Evolutionary conservation across 2,888 invertebrate genomes (phyloP).

Genomic region (Amiota communis): DNA sequence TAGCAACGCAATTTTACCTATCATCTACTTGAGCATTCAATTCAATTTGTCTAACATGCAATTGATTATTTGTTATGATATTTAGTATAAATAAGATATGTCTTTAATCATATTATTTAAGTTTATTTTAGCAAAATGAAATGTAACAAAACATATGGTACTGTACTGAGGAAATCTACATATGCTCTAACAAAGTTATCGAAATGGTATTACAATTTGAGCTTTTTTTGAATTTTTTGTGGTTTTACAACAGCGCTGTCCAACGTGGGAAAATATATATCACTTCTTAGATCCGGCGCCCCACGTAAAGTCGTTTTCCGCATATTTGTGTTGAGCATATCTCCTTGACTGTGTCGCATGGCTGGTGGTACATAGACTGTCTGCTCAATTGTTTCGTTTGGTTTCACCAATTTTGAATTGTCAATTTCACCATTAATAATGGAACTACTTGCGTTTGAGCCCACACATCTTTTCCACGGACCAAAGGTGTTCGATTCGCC

Average conservation of each 20-base stretch:
- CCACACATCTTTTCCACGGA: constrained; percentile 46
- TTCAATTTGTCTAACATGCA: too few relatives aligned
- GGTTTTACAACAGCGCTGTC: not conserved
- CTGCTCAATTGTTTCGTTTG: not conserved
- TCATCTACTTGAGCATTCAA: too few relatives aligned
- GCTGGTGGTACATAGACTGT: constrained; percentile 55
- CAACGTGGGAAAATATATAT: constrained; percentile 9
- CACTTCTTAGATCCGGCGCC: constrained; percentile 16
- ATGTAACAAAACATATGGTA: too few relatives aligned
- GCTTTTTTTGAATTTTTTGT: not conserved
- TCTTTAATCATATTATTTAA: too few relatives aligned
- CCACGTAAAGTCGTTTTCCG: not conserved
- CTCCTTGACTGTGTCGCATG: constrained; percentile 50
- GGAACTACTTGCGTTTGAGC: not conserved
- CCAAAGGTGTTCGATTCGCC: constrained; percentile 36
- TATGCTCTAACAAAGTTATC: too few relatives aligned
- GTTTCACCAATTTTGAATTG: not conserved
- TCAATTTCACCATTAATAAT: not conserved
- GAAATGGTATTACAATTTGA: not conserved
- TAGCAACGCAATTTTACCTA: too few relatives aligned
- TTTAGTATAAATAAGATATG: too few relatives aligned
- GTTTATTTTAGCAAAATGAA: too few relatives aligned
- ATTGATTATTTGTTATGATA: too few relatives aligned
- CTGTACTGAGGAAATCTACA: too few relatives aligned
- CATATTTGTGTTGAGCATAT: not conserved